Evolutionary conservation across 2,888 invertebrate species (phyloP).

Genomic region (Brenthis hecate): DNA sequence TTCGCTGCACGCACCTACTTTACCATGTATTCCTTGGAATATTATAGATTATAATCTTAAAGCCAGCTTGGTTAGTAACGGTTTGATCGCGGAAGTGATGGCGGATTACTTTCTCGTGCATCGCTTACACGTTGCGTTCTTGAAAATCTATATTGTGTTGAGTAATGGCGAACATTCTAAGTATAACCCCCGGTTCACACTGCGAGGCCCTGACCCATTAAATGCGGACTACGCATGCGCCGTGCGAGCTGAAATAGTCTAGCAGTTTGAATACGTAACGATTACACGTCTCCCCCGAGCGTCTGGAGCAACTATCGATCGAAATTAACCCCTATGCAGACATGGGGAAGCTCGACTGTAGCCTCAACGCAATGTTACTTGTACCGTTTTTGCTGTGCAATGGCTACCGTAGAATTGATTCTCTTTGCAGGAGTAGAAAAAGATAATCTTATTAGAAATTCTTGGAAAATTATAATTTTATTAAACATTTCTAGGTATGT

Average conservation of each 20-base stretch:
- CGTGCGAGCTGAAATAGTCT: constrained; percentile 62
- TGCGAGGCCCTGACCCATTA: constrained; percentile 75
- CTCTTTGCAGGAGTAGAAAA: constrained; percentile 48
- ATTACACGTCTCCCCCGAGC: constrained; percentile 67
- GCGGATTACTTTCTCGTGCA: constrained; percentile 27
- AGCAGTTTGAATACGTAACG: constrained; percentile 72
- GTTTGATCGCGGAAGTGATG: constrained; percentile 22
- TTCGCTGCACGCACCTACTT: constrained; percentile 24
- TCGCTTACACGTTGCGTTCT: constrained; percentile 34
- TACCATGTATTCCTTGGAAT: constrained; percentile 25
- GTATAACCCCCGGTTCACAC: constrained; percentile 71
- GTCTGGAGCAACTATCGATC: constrained; percentile 60
- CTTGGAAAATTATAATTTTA: constrained; percentile 11
- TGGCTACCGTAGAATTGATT: constrained; percentile 50
- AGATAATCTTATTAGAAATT: constrained; percentile 23
- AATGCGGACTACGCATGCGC: constrained; percentile 72
- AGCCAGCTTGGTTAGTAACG: constrained; percentile 22
- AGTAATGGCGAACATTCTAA: constrained; percentile 61
- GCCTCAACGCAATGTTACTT: constrained; percentile 21
- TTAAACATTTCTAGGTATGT: background rate
- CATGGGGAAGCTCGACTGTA: constrained; percentile 43
- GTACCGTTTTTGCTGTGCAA: constrained; percentile 24
- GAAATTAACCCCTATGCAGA: constrained; percentile 53
- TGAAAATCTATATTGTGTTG: constrained; percentile 39
- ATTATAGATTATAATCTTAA: constrained; percentile 33